Percentiles rank a stretch among this genome's conserved stretches.
These are phyloP conservation scores for Axis porcinus DNA, from an alignment of 2,113 vertebrate genomes.

Conservation along the genomic window DNA sequence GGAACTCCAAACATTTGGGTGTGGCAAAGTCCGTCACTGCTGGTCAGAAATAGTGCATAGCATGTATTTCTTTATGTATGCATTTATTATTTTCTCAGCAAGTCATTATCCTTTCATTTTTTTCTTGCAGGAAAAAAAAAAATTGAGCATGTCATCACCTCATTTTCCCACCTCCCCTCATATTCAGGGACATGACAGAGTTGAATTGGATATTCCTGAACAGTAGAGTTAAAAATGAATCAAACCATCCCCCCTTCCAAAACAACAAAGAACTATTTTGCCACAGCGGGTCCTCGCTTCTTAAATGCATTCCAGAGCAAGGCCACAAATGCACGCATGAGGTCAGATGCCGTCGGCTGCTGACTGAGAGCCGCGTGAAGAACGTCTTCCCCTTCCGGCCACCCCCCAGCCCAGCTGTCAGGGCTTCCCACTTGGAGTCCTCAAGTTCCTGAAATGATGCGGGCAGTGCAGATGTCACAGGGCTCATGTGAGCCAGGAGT, in stretches of 20 bases:
- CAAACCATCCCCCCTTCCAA: neutral
- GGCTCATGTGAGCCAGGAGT: constrained; percentile 57
- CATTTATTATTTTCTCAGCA: neutral
- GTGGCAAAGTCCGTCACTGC: neutral
- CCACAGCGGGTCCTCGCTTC: neutral
- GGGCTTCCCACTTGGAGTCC: constrained; percentile 53
- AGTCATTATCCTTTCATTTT: neutral
- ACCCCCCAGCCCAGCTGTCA: constrained; percentile 71
- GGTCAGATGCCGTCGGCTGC: constrained; percentile 46
- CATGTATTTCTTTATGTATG: neutral
- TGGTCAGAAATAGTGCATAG: neutral
- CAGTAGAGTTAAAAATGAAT: neutral
- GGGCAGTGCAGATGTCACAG: constrained; percentile 69
- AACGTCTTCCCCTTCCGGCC: neutral
- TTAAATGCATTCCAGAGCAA: constrained; percentile 31
- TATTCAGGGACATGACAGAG: neutral
- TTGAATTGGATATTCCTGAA: neutral
- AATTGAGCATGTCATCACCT: neutral
- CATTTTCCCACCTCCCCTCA: neutral
- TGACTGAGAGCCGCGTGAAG: constrained; percentile 26
- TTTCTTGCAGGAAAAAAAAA: neutral
- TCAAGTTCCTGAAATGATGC: constrained; percentile 69
- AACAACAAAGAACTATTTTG: neutral
- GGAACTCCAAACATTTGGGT: neutral
- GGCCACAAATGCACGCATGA: neutral